Conservation (phyloP, 2,888 invertebrate species). For the Pardosa pseudoannulata region DNA sequence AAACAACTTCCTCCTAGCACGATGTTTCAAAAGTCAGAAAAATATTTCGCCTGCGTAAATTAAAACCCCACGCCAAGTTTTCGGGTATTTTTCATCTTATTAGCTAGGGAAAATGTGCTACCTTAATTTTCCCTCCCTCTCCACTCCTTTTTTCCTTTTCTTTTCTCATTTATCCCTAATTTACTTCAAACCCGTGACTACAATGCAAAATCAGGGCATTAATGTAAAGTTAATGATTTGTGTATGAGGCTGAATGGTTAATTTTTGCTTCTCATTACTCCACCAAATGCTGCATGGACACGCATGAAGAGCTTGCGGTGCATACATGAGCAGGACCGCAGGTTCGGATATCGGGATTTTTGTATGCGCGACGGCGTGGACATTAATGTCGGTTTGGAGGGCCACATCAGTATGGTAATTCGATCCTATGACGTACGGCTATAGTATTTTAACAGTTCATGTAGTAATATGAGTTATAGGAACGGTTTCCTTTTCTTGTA, state of each 20-base stretch:
- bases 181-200: slow-evolving; percentile 46
- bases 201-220: slow-evolving; percentile 38
- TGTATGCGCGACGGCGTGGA: background rate
- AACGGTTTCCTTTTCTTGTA: background rate
- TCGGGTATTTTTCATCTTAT: too few relatives aligned
- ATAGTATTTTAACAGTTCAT: background rate
- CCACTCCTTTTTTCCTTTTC: too few relatives aligned
- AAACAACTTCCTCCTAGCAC: too few relatives aligned
- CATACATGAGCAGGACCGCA: slow-evolving; percentile 28
- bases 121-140: background rate
- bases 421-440: background rate
- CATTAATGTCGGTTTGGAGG: slow-evolving; percentile 23
- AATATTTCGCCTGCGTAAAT: too few relatives aligned
- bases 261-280: slow-evolving; percentile 39
- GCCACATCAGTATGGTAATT: background rate
- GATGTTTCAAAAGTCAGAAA: too few relatives aligned
- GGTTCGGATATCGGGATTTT: background rate
- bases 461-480: background rate
- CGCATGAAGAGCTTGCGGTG: slow-evolving; percentile 27
- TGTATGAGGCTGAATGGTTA: slow-evolving; percentile 38
- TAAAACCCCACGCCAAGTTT: too few relatives aligned
- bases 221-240: slow-evolving; percentile 61
- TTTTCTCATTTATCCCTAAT: slow-evolving; percentile 61
- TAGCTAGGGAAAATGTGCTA: too few relatives aligned
- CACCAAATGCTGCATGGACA: slow-evolving; percentile 19